Percentiles rank a stretch among this genome's conserved stretches.
Evolutionary conservation across 2,888 invertebrate species (phyloP).

Genomic region (Drosophila maculinotata): DNA sequence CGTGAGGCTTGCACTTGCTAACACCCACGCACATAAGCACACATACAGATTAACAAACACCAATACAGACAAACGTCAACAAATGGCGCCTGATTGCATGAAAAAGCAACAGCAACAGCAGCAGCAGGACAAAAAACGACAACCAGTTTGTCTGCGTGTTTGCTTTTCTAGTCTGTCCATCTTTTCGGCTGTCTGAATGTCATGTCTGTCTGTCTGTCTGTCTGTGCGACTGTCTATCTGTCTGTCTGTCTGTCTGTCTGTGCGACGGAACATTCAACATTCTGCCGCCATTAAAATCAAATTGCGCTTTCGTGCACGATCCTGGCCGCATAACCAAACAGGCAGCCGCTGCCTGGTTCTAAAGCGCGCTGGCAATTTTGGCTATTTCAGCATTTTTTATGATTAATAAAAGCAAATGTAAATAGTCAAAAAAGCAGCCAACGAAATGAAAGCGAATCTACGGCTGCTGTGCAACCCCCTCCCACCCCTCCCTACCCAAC

Average conservation of each 20-base stretch:
- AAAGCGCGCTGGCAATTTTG: conserved; percentile 44
- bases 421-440: conserved; percentile 64
- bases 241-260: conserved; percentile 27
- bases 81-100: conserved; percentile 76
- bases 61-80: conserved; percentile 61
- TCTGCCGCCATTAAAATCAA: conserved; percentile 81
- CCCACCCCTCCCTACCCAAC: not conserved
- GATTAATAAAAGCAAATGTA: conserved; percentile 79
- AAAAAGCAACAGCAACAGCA: conserved; percentile 32
- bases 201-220: conserved; percentile 14
- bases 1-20: conserved; percentile 36
- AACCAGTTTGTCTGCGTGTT: conserved; percentile 45
- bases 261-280: conserved; percentile 70
- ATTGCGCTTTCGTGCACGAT: conserved; percentile 75
- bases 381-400: conserved; percentile 76
- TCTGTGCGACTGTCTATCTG: conserved; percentile 8
- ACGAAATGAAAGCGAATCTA: conserved; percentile 51
- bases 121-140: conserved; percentile 16
- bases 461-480: conserved; percentile 2
- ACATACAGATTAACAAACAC: conserved; percentile 55
- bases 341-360: not conserved
- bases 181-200: not conserved
- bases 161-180: conserved; percentile 25
- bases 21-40: conserved; percentile 21
- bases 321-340: conserved; percentile 25